Conservation (phyloP, 2,888 invertebrate species). For the Catocala fraxini region DNA sequence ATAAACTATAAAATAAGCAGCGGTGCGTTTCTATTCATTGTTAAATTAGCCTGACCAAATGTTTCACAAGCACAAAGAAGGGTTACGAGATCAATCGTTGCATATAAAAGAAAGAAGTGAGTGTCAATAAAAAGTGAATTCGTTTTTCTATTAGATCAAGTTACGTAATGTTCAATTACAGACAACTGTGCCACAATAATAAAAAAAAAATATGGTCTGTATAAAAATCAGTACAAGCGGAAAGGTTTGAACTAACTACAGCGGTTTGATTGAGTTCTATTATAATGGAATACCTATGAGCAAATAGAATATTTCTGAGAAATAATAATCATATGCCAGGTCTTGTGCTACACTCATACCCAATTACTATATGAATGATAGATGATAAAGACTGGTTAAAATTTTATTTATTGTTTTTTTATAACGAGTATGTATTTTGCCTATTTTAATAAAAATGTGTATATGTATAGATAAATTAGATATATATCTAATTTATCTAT, state of each 20-base stretch:
- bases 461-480: no score
- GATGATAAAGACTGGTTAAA: slow-evolving; percentile 4
- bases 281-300: no score
- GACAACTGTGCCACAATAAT: slow-evolving; percentile 73
- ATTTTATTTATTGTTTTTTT: slow-evolving; percentile 4
- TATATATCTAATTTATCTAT: no score
- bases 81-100: slow-evolving; percentile 53
- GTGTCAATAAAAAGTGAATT: slow-evolving; percentile 50
- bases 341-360: background rate
- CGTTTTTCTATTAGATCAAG: slow-evolving; percentile 68
- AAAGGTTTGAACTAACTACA: slow-evolving; percentile 24
- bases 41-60: slow-evolving; percentile 32
- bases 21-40: slow-evolving; percentile 18
- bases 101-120: slow-evolving; percentile 53
- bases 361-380: slow-evolving; percentile 3
- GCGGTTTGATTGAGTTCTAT: background rate
- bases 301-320: slow-evolving; percentile 5
- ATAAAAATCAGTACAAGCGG: slow-evolving; percentile 28
- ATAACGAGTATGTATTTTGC: background rate
- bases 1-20: slow-evolving; percentile 16
- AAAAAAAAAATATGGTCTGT: slow-evolving; percentile 60
- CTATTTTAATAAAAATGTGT: background rate
- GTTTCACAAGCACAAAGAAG: slow-evolving; percentile 46
- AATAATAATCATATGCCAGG: slow-evolving; percentile 3
- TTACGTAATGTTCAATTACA: slow-evolving; percentile 74